Evolutionary conservation across 2,888 invertebrate species (phyloP).

Genomic region (Eupithecia subumbrata): DNA sequence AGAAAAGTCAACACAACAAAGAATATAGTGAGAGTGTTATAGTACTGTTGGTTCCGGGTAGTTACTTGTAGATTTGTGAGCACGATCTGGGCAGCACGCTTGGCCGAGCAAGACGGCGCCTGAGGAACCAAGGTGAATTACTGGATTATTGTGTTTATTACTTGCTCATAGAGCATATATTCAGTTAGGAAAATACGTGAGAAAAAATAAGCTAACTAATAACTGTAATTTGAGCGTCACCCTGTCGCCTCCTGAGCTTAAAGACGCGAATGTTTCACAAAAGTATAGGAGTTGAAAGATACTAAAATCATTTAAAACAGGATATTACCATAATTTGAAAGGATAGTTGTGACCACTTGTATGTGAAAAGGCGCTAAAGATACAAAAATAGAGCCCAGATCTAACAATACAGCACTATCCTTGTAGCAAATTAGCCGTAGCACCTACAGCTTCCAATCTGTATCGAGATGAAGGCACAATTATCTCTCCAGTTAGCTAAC

Average conservation of each 20-base stretch:
- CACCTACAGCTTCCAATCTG: conserved; percentile 5
- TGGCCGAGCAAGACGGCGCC: conserved; percentile 6
- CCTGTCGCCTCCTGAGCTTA: not conserved
- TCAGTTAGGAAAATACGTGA: not conserved
- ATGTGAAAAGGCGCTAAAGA: not conserved
- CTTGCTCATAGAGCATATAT: not conserved
- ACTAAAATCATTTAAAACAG: too few species aligned
- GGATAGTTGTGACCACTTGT: too few species aligned
- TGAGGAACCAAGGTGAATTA: not conserved
- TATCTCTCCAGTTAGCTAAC: conserved; percentile 27
- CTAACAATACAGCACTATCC: not conserved
- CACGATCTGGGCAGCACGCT: conserved; percentile 6
- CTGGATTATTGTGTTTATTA: not conserved
- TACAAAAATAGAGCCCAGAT: not conserved
- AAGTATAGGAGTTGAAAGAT: not conserved
- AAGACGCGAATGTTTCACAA: not conserved
- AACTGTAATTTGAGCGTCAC: not conserved
- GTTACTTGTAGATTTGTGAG: conserved; percentile 17
- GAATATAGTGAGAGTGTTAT: not conserved
- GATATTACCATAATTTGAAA: too few species aligned
- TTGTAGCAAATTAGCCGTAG: not conserved
- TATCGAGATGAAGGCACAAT: conserved; percentile 23
- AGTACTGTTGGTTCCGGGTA: conserved; percentile 13
- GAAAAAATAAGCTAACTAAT: not conserved
- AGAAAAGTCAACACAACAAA: not conserved